Evolutionary conservation across 2,797 vertebrate species (phyloP).

Genomic region (Anomalospiza imberbis): DNA sequence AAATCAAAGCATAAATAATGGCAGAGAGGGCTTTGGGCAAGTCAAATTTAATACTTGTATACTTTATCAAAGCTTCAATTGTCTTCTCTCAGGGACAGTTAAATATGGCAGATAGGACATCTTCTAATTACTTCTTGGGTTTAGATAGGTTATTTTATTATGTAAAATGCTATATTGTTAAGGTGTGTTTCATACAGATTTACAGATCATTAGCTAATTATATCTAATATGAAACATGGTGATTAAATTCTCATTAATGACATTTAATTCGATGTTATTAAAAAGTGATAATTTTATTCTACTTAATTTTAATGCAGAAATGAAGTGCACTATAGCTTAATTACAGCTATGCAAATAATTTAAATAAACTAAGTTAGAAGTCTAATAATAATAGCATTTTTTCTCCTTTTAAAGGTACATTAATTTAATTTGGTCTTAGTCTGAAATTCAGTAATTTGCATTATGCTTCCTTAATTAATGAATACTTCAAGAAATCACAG

Average conservation of each 20-base stretch:
- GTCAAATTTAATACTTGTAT: not conserved
- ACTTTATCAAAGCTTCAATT: not conserved
- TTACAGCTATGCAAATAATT: conserved; percentile 45
- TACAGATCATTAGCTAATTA: conserved; percentile 68
- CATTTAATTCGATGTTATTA: conserved; percentile 52
- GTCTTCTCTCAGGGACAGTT: not conserved
- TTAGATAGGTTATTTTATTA: conserved; percentile 37
- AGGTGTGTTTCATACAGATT: conserved; percentile 53
- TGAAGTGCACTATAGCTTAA: conserved; percentile 40
- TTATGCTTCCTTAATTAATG: not conserved
- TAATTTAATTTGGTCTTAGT: not conserved
- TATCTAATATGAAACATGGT: conserved; percentile 51
- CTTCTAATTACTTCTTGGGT: conserved; percentile 22
- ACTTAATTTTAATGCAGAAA: conserved; percentile 45
- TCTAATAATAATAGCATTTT: not conserved
- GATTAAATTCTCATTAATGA: conserved; percentile 63
- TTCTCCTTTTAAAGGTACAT: not conserved
- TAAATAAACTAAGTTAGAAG: conserved; percentile 25
- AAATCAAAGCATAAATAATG: not conserved
- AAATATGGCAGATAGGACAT: conserved; percentile 40
- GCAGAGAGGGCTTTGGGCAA: not conserved
- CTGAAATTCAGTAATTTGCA: not conserved
- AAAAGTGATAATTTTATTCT: conserved; percentile 56
- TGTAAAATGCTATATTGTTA: conserved; percentile 32
- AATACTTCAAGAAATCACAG: not conserved